Conservation (phyloP, 2,888 invertebrate species). For the Nomada ruficornis region DNA sequence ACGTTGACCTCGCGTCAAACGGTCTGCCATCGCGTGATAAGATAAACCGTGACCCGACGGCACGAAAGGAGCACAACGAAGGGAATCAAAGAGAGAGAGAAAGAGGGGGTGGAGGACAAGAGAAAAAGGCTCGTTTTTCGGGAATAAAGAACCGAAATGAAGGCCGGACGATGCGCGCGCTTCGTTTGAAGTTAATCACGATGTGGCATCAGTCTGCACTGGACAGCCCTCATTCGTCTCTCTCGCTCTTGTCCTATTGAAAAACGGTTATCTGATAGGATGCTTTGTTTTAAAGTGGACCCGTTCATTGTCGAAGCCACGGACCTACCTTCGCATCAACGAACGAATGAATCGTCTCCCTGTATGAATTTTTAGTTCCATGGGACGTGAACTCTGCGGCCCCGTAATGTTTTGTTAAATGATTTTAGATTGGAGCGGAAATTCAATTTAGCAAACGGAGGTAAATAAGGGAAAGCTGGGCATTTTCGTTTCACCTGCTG, state of each 20-base stretch:
- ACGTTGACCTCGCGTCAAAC: conserved; percentile 53
- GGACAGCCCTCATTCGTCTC: conserved; percentile 83
- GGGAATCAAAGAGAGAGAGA: conserved; percentile 3
- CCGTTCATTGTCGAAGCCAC: conserved; percentile 78
- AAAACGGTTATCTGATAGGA: conserved; percentile 82
- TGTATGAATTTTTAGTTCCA: conserved; percentile 7
- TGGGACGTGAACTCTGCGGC: not conserved
- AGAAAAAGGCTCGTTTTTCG: conserved; percentile 53
- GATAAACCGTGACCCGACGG: conserved; percentile 44
- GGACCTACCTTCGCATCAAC: conserved; percentile 52
- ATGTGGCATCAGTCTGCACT: conserved; percentile 82
- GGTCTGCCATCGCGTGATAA: conserved; percentile 43
- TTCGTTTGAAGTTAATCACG: conserved; percentile 82
- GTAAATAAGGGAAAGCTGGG: too few relatives aligned
- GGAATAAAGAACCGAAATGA: conserved; percentile 55
- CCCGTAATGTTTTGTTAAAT: not conserved
- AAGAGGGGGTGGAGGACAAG: conserved; percentile 6
- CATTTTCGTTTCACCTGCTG: too few relatives aligned
- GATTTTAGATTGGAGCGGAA: too few relatives aligned
- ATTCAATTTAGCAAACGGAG: conserved; percentile 3
- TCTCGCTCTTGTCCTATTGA: conserved; percentile 77
- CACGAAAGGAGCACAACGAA: conserved; percentile 16
- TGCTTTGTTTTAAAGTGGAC: conserved; percentile 83
- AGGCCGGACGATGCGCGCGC: conserved; percentile 73
- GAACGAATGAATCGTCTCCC: conserved; percentile 51